Evolutionary conservation across 2,113 vertebrate species (phyloP).

Genomic region (Neogale vison): DNA sequence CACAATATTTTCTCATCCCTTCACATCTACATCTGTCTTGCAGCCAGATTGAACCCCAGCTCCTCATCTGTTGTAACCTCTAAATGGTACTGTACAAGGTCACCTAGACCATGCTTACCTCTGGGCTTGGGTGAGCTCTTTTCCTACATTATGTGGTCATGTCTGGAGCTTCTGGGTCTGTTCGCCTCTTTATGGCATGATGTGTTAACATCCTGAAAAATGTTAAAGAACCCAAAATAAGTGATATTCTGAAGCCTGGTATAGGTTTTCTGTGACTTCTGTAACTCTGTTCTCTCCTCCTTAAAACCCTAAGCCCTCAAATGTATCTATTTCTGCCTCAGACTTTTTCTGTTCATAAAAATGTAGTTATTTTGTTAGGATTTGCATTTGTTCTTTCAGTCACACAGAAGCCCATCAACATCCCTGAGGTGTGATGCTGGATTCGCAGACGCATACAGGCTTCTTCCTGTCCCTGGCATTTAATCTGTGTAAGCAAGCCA

Average conservation of each 20-base stretch:
- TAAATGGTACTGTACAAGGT: not conserved
- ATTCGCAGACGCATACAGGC: not conserved
- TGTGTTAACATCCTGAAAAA: not conserved
- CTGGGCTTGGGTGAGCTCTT: not conserved
- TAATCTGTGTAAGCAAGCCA: constrained; percentile 7
- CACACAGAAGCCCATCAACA: not conserved
- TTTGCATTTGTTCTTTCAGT: constrained; percentile 9
- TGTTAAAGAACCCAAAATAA: not conserved
- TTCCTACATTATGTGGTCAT: not conserved
- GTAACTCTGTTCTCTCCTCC: not conserved
- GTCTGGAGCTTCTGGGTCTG: not conserved
- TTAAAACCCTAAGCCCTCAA: not conserved
- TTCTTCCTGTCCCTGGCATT: not conserved
- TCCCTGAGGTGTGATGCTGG: not conserved
- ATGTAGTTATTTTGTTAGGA: not conserved
- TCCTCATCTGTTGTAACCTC: not conserved
- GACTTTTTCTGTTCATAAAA: not conserved
- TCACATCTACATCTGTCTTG: not conserved
- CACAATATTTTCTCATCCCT: not conserved
- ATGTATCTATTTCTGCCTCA: not conserved
- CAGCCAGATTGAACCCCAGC: not conserved
- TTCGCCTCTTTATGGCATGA: not conserved
- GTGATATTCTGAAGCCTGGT: not conserved
- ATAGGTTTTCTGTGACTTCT: not conserved
- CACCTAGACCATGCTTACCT: not conserved